A percentile compares a stretch with the other conserved stretches of the same genome.
These are phyloP conservation scores for Mastacembelus armatus DNA, from an alignment of 2,797 vertebrate species.

Conservation along the genomic window DNA sequence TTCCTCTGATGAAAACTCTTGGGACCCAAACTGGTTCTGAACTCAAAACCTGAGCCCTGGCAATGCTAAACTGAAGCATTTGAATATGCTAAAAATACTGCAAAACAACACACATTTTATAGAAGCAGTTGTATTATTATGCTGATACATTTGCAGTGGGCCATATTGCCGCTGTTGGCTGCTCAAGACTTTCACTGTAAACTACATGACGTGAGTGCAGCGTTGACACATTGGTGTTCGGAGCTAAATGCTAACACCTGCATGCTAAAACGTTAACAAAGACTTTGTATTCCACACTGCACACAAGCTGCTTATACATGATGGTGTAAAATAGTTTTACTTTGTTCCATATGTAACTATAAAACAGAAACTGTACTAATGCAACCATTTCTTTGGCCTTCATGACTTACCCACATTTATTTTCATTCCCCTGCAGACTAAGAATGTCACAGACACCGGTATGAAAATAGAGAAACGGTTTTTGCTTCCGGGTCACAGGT, in stretches of 20 bases:
- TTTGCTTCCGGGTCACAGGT: conserved; percentile 58
- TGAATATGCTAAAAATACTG: background rate
- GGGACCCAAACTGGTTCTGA: conserved; percentile 13
- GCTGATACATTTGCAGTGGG: too few species aligned
- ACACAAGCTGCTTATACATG: too few species aligned
- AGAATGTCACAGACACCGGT: conserved; percentile 32
- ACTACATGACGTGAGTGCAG: too few species aligned
- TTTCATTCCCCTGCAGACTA: conserved; percentile 49
- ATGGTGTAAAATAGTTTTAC: too few species aligned
- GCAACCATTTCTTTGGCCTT: background rate
- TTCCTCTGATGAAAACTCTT: conserved; percentile 34
- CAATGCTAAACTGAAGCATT: background rate
- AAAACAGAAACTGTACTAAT: background rate
- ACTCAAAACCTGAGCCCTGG: background rate
- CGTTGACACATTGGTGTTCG: too few species aligned
- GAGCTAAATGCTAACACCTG: too few species aligned
- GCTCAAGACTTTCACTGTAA: too few species aligned
- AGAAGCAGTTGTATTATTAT: too few species aligned
- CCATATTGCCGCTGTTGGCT: background rate
- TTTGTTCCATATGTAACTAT: too few species aligned
- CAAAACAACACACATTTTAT: too few species aligned
- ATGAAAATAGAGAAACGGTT: conserved; percentile 45
- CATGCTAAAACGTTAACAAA: too few species aligned
- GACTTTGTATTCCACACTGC: too few species aligned
- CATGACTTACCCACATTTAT: background rate